Evolutionary conservation across 2,797 vertebrate species (phyloP).

Genomic region (Gambusia yucatana): DNA sequence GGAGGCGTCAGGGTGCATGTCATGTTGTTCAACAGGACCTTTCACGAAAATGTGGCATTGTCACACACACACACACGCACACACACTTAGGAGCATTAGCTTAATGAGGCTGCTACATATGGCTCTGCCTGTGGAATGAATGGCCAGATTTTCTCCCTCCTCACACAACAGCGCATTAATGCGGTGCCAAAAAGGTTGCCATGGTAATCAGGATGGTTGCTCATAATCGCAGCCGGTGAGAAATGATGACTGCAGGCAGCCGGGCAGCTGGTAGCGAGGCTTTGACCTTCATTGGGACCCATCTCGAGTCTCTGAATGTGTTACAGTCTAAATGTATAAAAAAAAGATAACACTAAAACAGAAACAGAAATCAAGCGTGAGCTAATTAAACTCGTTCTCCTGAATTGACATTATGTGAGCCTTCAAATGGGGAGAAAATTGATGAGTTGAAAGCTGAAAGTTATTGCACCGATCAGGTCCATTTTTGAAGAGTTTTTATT

Average conservation of each 20-base stretch:
- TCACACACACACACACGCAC: constrained; percentile 20
- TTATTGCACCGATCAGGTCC: neutral
- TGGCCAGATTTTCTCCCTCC: constrained; percentile 42
- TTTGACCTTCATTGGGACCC: neutral
- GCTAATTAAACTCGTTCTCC: neutral
- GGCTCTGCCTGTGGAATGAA: constrained; percentile 54
- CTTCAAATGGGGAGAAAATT: neutral
- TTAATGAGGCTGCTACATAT: constrained; percentile 69
- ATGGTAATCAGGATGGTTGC: constrained; percentile 57
- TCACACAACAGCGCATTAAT: constrained; percentile 21
- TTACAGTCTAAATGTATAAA: neutral
- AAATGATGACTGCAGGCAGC: constrained; percentile 36
- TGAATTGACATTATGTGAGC: neutral
- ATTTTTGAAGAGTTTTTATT: neutral
- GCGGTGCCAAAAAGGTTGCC: constrained; percentile 61
- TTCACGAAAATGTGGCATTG: constrained; percentile 36
- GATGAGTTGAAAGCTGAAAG: neutral
- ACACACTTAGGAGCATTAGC: constrained; percentile 38
- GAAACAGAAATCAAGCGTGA: neutral
- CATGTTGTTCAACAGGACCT: constrained; percentile 30
- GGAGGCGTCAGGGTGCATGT: constrained; percentile 33
- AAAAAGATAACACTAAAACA: neutral
- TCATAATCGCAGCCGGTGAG: constrained; percentile 41
- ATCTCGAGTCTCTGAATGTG: neutral
- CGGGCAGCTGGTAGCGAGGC: neutral